phyloP scores from a whole-genome alignment of 1,140 invertebrate species.

The Pinna nobilis region DNA sequence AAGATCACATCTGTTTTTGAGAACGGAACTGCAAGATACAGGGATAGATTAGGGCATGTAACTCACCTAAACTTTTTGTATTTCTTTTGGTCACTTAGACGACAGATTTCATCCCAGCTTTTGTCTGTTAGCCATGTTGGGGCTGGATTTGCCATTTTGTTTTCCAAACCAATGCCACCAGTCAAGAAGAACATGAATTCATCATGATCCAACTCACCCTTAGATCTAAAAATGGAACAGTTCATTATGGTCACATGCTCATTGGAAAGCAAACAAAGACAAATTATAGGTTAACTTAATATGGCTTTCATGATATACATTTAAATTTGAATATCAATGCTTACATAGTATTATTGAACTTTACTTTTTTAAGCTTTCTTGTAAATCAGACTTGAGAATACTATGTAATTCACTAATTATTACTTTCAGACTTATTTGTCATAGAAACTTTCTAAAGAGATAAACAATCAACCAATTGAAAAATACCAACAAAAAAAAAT shows the following conservation, averaged over 20 bases:
- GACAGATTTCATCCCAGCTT: conserved; percentile 75
- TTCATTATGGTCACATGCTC: too few species aligned
- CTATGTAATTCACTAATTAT: too few species aligned
- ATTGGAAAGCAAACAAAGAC: too few species aligned
- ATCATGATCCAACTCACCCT: conserved; percentile 66
- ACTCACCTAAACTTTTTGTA: conserved; percentile 71
- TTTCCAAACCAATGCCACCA: conserved; percentile 74
- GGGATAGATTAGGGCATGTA: neutral
- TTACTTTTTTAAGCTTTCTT: neutral
- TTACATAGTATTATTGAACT: neutral
- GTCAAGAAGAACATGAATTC: conserved; percentile 76
- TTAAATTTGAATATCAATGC: neutral
- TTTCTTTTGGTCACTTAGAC: conserved; percentile 65
- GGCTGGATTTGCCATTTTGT: conserved; percentile 74
- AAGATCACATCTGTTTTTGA: too few species aligned
- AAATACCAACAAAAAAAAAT: too few species aligned
- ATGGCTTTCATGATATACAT: too few species aligned
- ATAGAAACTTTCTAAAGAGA: too few species aligned
- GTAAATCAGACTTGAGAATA: too few species aligned
- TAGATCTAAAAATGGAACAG: conserved; percentile 68
- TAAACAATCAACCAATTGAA: too few species aligned
- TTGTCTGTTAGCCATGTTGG: conserved; percentile 73
- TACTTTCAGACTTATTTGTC: too few species aligned
- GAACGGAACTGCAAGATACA: too few species aligned
- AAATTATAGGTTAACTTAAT: too few species aligned